These are phyloP conservation scores for Syngnathus floridae DNA, from an alignment of 2,113 vertebrate species.

Conservation along the genomic window DNA sequence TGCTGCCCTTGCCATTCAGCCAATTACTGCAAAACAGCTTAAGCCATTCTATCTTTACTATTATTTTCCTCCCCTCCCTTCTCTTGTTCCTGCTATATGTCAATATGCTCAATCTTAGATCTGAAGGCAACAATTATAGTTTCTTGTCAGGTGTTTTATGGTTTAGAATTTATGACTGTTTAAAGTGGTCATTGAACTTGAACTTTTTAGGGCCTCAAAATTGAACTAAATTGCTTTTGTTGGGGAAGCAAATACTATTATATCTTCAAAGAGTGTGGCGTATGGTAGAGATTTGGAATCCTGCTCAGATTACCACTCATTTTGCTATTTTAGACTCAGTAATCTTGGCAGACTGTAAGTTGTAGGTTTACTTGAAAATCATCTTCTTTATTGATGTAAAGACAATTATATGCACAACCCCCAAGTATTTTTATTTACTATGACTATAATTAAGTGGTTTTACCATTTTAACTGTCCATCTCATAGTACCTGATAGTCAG, in stretches of 20 bases:
- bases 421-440: too few relatives aligned
- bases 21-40: constrained; percentile 81
- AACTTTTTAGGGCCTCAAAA: not conserved
- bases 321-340: too few relatives aligned
- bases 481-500: too few relatives aligned
- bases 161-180: not conserved
- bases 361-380: too few relatives aligned
- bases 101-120: constrained; percentile 70
- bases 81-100: constrained; percentile 51
- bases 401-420: too few relatives aligned
- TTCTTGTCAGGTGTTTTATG: constrained; percentile 40
- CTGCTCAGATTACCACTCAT: not conserved
- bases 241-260: too few relatives aligned
- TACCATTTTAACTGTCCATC: too few relatives aligned
- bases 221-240: not conserved
- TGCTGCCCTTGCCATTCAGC: constrained; percentile 80
- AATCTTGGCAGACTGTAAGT: too few relatives aligned
- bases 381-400: too few relatives aligned
- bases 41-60: constrained; percentile 64
- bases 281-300: not conserved
- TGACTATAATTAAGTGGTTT: too few relatives aligned
- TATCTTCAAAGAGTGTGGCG: too few relatives aligned
- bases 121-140: constrained; percentile 57
- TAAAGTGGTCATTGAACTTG: not conserved
- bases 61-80: constrained; percentile 18